Percentiles rank a stretch among this genome's conserved stretches.
Evolutionary conservation across 2,888 invertebrate genomes (phyloP).

Genomic region (Drosophila conformis): DNA sequence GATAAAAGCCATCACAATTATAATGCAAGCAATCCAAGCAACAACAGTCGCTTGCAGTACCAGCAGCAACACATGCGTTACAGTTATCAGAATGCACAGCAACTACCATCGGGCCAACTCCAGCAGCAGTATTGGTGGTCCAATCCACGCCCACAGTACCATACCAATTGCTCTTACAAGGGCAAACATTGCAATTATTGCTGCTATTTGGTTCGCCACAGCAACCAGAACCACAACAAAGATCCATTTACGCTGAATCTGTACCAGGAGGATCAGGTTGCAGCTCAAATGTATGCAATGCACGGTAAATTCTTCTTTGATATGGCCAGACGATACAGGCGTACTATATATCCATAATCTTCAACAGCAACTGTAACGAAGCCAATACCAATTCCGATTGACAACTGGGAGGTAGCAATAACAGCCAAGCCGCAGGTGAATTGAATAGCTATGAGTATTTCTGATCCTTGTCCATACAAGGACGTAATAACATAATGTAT

Average conservation of each 20-base stretch:
- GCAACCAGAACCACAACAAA: not conserved
- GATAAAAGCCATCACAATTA: not conserved
- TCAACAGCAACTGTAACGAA: not conserved
- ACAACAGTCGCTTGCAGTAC: not conserved
- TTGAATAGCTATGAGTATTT: not conserved
- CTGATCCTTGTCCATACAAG: not conserved
- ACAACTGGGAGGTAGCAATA: slow-evolving; percentile 7
- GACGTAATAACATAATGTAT: not conserved
- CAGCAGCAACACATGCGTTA: slow-evolving; percentile 2
- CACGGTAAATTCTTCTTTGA: slow-evolving; percentile 52
- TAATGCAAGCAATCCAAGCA: not conserved
- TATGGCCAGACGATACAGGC: slow-evolving; percentile 35
- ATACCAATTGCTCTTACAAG: slow-evolving; percentile 20
- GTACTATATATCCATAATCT: not conserved
- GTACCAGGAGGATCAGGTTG: slow-evolving; percentile 35
- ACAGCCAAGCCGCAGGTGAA: slow-evolving; percentile 17
- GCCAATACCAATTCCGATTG: not conserved
- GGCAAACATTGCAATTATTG: slow-evolving; percentile 29
- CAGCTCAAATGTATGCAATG: slow-evolving; percentile 51
- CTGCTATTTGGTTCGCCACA: slow-evolving; percentile 2
- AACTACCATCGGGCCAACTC: slow-evolving; percentile 4
- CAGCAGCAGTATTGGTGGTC: slow-evolving; percentile 7
- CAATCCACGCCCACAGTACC: slow-evolving; percentile 24
- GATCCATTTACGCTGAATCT: slow-evolving; percentile 25
- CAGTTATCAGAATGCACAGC: not conserved